These are phyloP conservation scores for Sarcophilus harrisii DNA, from an alignment of 2,797 vertebrate genomes.

Conservation along the genomic window DNA sequence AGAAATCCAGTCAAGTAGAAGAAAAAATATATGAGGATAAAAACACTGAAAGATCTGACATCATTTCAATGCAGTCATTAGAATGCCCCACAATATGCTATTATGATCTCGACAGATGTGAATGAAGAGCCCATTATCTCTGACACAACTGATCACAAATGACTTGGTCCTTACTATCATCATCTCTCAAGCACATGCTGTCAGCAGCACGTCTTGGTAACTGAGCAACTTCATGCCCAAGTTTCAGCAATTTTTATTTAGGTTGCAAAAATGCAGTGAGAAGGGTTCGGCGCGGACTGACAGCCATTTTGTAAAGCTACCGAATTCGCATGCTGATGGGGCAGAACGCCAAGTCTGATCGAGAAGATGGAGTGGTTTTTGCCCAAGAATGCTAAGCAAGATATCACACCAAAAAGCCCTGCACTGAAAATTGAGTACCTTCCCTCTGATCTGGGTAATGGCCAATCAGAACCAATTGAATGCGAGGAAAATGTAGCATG, in stretches of 20 bases:
- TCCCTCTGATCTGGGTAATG: background rate
- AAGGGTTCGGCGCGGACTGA: slow-evolving; percentile 30
- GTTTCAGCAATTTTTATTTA: slow-evolving; percentile 38
- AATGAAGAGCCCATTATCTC: slow-evolving; percentile 58
- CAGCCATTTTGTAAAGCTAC: background rate
- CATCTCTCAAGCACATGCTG: slow-evolving; percentile 62
- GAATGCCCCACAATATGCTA: slow-evolving; percentile 46
- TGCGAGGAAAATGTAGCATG: background rate
- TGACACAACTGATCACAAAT: slow-evolving; percentile 46
- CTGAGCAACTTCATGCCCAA: slow-evolving; percentile 41
- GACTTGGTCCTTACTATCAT: slow-evolving; percentile 60
- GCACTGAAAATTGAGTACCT: background rate
- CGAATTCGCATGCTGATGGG: background rate
- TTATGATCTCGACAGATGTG: slow-evolving; percentile 63
- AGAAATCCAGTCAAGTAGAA: background rate
- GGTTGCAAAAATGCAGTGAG: background rate
- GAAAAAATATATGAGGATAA: slow-evolving; percentile 32
- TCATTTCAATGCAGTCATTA: slow-evolving; percentile 61
- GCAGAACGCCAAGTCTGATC: background rate
- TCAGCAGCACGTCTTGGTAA: slow-evolving; percentile 41
- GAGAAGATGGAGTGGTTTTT: background rate
- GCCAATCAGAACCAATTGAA: background rate
- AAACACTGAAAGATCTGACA: slow-evolving; percentile 58
- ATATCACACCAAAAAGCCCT: background rate
- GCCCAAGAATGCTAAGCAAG: background rate